Evolutionary conservation across 2,113 vertebrate genomes (phyloP).

Genomic region (Myodes glareolus): DNA sequence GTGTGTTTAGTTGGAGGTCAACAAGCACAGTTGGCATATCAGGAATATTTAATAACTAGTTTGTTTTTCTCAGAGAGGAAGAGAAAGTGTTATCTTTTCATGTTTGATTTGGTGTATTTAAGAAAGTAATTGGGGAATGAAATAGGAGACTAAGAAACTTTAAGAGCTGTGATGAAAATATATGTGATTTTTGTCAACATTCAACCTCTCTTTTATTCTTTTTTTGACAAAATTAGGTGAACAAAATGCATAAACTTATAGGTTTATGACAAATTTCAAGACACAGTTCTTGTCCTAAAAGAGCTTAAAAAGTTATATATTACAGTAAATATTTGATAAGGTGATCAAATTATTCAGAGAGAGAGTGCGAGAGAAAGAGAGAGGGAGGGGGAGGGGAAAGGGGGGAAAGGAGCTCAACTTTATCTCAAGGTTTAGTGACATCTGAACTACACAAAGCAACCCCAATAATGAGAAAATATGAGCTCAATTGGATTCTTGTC

Average conservation of each 20-base stretch:
- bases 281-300: background rate
- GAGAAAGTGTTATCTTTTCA: background rate
- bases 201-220: conserved; percentile 24
- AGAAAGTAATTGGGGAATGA: background rate
- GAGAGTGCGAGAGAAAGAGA: no score
- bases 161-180: background rate
- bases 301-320: background rate
- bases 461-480: conserved; percentile 42
- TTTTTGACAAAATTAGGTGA: conserved; percentile 41
- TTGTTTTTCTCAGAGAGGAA: conserved; percentile 7
- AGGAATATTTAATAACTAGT: background rate
- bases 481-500: conserved; percentile 41
- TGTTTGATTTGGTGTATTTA: conserved; percentile 10
- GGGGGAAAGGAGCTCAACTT: background rate
- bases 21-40: background rate
- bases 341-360: conserved; percentile 13
- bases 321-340: background rate
- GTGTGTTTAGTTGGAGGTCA: conserved; percentile 14
- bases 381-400: no score
- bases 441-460: conserved; percentile 26
- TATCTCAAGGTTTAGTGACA: conserved; percentile 26
- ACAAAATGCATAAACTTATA: background rate
- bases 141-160: background rate
- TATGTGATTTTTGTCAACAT: background rate
- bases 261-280: conserved; percentile 29